Conservation (phyloP, 1,140 invertebrate genomes). For the Danaus melanippus region DNA sequence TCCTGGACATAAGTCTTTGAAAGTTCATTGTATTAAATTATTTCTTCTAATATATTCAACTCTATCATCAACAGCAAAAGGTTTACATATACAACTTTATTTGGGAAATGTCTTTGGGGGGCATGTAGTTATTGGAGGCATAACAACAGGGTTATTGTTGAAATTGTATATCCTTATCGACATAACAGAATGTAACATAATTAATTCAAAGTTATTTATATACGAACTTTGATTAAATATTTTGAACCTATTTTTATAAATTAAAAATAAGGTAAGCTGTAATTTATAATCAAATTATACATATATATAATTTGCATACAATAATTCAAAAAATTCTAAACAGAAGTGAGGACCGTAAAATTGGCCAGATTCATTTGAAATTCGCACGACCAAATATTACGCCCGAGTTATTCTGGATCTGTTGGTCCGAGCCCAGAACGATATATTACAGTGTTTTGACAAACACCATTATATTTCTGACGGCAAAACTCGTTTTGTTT, state of each 20-base stretch:
- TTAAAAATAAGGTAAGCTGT: too few species aligned
- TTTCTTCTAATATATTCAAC: slow-evolving; percentile 8
- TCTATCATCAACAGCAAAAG: slow-evolving; percentile 8
- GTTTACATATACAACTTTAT: slow-evolving; percentile 1
- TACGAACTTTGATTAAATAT: too few species aligned
- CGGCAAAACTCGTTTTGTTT: slow-evolving; percentile 28
- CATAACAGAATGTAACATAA: too few species aligned
- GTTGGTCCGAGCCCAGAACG: slow-evolving; percentile 18
- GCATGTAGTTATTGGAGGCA: slow-evolving; percentile 6
- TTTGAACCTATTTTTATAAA: too few species aligned
- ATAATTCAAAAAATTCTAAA: slow-evolving; percentile 28
- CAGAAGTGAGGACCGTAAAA: slow-evolving; percentile 32
- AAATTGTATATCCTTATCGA: too few species aligned
- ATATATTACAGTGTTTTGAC: slow-evolving; percentile 42
- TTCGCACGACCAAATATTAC: slow-evolving; percentile 25
- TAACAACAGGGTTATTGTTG: slow-evolving; percentile 6
- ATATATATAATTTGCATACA: too few species aligned
- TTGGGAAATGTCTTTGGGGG: slow-evolving; percentile 6
- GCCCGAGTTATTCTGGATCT: slow-evolving; percentile 22
- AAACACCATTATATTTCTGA: slow-evolving; percentile 41
- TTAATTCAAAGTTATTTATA: too few species aligned
- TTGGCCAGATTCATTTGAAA: slow-evolving; percentile 29
- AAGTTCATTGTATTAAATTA: slow-evolving; percentile 11
- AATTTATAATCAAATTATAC: too few species aligned
- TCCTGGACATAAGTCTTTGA: slow-evolving; percentile 34